Evolutionary conservation across 2,797 vertebrate species (phyloP).

Genomic region (Euthynnus affinis): DNA sequence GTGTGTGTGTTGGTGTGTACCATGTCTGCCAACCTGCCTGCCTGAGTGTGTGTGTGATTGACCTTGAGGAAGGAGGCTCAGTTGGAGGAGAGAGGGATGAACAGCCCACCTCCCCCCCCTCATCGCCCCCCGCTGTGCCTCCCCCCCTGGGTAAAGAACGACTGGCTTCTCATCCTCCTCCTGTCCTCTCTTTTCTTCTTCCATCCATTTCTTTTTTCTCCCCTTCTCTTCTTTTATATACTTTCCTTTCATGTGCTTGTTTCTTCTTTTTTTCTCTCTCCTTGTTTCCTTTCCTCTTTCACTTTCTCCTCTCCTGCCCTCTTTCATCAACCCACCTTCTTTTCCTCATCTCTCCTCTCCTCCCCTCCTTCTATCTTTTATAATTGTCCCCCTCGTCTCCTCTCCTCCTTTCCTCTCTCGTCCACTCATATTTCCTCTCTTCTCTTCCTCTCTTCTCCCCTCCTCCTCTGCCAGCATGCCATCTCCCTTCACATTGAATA

Average conservation of each 20-base stretch:
- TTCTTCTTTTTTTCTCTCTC: constrained; percentile 1
- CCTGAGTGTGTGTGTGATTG: constrained; percentile 64
- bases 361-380: not conserved
- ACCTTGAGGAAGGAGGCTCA: constrained; percentile 87
- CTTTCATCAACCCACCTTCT: not conserved
- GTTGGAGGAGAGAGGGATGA: constrained; percentile 81
- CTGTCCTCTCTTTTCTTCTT: constrained; percentile 31
- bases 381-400: constrained; percentile 2
- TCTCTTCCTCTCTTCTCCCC: constrained; percentile 38
- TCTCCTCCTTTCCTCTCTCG: constrained; percentile 21
- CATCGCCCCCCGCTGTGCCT: constrained; percentile 59
- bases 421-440: constrained; percentile 16
- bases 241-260: constrained; percentile 6
- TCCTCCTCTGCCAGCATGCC: constrained; percentile 47
- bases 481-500: constrained; percentile 59
- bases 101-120: constrained; percentile 54
- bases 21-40: constrained; percentile 42
- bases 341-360: not conserved
- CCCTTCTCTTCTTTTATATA: not conserved
- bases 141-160: constrained; percentile 68
- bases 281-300: not conserved
- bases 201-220: not conserved
- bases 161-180: constrained; percentile 70
- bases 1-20: constrained; percentile 14
- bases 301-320: constrained; percentile 11